These are phyloP conservation scores for Myotis lucifugus DNA, from an alignment of 2,113 vertebrate species.

Conservation along the genomic window DNA sequence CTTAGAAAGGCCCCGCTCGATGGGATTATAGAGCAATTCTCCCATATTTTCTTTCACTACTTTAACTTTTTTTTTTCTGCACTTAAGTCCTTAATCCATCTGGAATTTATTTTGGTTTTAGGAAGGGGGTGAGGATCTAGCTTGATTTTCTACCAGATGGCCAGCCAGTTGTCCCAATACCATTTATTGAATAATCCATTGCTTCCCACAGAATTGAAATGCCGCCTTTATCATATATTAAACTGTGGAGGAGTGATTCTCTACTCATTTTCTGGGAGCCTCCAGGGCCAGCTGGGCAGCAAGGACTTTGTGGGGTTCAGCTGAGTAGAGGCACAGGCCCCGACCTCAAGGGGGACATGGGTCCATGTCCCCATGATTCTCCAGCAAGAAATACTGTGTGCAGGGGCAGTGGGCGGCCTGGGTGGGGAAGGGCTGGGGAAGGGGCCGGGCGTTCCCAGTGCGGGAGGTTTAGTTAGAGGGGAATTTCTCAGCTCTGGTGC, in stretches of 20 bases:
- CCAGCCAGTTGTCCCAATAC: constrained; percentile 76
- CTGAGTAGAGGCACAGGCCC: background rate
- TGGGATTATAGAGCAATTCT: background rate
- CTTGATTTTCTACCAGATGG: constrained; percentile 79
- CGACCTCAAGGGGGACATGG: background rate
- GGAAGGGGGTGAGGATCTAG: constrained; percentile 75
- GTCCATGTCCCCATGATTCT: rapidly evolving
- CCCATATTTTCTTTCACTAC: constrained; percentile 57
- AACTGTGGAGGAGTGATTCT: constrained; percentile 61
- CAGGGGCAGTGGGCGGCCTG: background rate
- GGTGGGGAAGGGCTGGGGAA: too few species aligned
- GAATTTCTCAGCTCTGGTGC: background rate
- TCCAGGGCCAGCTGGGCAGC: background rate
- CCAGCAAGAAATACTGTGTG: background rate
- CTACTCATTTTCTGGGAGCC: constrained; percentile 37
- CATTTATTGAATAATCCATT: constrained; percentile 77
- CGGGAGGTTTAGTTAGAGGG: background rate
- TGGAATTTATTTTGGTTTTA: constrained; percentile 79
- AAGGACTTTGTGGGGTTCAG: constrained; percentile 14
- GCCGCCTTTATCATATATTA: constrained; percentile 69
- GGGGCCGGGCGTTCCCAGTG: background rate
- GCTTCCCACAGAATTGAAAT: constrained; percentile 73
- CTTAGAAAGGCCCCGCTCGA: background rate
- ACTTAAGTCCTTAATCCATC: constrained; percentile 76
- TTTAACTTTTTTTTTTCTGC: constrained; percentile 54